phyloP scores from a whole-genome alignment of 2,888 invertebrate genomes.

The Lasioglossum zephyrum region DNA sequence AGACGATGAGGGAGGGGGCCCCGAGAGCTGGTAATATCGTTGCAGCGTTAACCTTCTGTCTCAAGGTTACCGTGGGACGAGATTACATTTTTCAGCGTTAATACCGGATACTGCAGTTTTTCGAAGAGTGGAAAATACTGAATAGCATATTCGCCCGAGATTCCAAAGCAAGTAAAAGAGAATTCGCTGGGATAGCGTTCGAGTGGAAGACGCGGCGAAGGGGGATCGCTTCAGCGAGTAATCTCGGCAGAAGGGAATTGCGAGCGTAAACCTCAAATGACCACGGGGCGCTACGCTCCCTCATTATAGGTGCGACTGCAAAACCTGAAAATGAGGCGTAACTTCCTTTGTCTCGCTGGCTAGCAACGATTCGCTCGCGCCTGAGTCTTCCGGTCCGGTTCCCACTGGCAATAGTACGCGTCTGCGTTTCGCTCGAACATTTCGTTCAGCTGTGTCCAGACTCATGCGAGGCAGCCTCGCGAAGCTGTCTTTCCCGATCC shows the following conservation, averaged over 20 bases:
- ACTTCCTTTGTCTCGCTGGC: slow-evolving; percentile 51
- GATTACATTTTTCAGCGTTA: slow-evolving; percentile 15
- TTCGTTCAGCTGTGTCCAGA: slow-evolving; percentile 21
- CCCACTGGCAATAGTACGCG: slow-evolving; percentile 32
- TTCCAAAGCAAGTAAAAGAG: neutral
- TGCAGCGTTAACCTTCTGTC: slow-evolving; percentile 26
- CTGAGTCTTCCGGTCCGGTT: slow-evolving; percentile 53
- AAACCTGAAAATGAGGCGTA: slow-evolving; percentile 56
- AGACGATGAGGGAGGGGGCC: slow-evolving; percentile 3
- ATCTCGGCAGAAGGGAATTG: slow-evolving; percentile 54
- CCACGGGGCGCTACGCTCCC: slow-evolving; percentile 38
- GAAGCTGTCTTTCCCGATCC: neutral
- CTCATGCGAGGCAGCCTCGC: neutral
- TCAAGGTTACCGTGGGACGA: neutral
- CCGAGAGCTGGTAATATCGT: slow-evolving; percentile 18
- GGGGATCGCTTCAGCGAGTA: slow-evolving; percentile 56
- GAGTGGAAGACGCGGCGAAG: slow-evolving; percentile 26
- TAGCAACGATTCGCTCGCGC: slow-evolving; percentile 20
- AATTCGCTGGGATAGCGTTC: neutral
- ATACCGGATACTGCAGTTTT: neutral
- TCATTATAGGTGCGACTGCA: slow-evolving; percentile 56
- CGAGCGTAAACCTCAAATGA: slow-evolving; percentile 54
- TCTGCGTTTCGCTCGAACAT: slow-evolving; percentile 22
- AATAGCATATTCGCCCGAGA: neutral
- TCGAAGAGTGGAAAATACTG: neutral